These are phyloP conservation scores for Microcebus murinus DNA, from an alignment of 2,113 vertebrate species.

Conservation along the genomic window DNA sequence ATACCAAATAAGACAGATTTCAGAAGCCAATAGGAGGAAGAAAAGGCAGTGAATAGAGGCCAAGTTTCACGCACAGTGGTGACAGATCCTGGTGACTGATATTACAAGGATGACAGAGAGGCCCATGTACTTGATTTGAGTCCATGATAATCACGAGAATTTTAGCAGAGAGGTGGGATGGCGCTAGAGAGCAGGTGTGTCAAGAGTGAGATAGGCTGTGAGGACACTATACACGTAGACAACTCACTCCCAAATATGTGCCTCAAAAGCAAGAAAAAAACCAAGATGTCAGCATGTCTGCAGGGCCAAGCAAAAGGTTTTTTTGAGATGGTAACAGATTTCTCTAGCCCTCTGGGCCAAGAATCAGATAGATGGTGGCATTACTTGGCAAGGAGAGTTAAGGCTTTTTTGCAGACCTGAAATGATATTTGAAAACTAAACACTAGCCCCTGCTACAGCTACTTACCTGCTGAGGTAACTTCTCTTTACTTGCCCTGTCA, in stretches of 20 bases:
- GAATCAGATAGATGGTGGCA: not conserved
- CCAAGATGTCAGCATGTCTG: not conserved
- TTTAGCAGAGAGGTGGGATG: not conserved
- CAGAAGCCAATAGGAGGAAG: not conserved
- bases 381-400: not conserved
- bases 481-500: not conserved
- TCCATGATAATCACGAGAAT: rapidly evolving
- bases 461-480: not conserved
- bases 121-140: not conserved
- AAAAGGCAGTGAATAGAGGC: not conserved
- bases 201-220: not conserved
- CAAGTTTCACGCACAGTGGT: not conserved
- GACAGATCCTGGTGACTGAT: not conserved
- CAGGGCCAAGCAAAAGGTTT: not conserved
- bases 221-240: not conserved
- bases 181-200: not conserved
- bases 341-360: not conserved
- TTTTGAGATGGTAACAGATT: not conserved
- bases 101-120: not conserved
- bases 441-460: not conserved
- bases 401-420: not conserved
- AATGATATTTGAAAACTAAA: not conserved
- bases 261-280: not conserved
- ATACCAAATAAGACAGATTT: not conserved
- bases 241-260: not conserved